Evolutionary conservation across 1,140 invertebrate genomes (phyloP).

Genomic region (Zeugodacus cucurbitae): DNA sequence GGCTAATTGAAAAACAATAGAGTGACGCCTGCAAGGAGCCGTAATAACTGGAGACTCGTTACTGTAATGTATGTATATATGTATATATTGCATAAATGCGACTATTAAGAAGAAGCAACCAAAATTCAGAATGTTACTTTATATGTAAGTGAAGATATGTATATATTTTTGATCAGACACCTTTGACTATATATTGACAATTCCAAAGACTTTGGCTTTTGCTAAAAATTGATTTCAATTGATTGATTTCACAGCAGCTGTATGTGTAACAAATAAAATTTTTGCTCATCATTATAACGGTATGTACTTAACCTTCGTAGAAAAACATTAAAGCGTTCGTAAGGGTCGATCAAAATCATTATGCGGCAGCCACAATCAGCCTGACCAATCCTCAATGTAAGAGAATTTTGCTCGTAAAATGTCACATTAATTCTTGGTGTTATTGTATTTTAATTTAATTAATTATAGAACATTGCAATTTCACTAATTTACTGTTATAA

Average conservation of each 20-base stretch:
- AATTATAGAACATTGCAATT: conserved; percentile 25
- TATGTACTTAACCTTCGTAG: background rate
- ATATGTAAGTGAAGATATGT: too few relatives aligned
- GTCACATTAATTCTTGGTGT: background rate
- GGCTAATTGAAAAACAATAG: conserved; percentile 36
- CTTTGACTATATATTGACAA: too few relatives aligned
- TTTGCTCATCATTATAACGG: background rate
- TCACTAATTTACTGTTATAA: conserved; percentile 35
- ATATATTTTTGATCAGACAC: too few relatives aligned
- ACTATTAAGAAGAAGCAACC: too few relatives aligned
- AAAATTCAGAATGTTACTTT: too few relatives aligned
- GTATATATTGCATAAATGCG: background rate
- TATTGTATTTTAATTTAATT: conserved; percentile 31
- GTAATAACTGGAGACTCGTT: background rate
- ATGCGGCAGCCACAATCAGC: background rate
- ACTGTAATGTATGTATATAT: background rate
- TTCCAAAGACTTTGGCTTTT: background rate
- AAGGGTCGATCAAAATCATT: background rate
- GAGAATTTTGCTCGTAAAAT: background rate
- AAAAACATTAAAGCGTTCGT: background rate
- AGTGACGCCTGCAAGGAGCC: background rate
- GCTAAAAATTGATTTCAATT: too few relatives aligned
- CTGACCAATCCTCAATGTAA: background rate
- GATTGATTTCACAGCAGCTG: too few relatives aligned
- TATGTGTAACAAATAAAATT: too few relatives aligned